Conservation (phyloP, 2,797 vertebrate genomes). For the Onychomys leucogaster region DNA sequence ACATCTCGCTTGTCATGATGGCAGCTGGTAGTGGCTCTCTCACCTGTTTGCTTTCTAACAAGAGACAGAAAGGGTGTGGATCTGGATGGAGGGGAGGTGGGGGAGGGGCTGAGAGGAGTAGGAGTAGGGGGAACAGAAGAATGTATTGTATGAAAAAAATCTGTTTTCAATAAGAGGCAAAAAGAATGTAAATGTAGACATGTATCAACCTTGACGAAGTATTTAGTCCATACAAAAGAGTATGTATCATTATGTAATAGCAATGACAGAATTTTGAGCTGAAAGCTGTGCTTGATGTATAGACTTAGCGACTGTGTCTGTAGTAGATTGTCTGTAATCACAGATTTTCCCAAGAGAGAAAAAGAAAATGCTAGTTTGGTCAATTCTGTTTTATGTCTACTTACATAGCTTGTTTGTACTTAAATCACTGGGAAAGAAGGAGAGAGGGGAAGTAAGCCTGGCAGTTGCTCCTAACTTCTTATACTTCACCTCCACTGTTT, state of each 20-base stretch:
- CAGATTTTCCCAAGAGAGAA: conserved; percentile 9
- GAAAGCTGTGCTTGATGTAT: background rate
- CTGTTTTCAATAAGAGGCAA: background rate
- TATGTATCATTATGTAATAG: background rate
- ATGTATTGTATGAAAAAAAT: no score
- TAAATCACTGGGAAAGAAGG: conserved; percentile 26
- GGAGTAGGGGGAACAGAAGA: background rate
- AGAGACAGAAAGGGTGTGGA: background rate
- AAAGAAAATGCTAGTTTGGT: conserved; percentile 35
- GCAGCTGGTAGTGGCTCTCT: no score
- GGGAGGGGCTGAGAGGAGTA: background rate
- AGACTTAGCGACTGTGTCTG: background rate
- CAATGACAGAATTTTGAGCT: conserved; percentile 20
- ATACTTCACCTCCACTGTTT: background rate
- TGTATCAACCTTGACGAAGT: background rate
- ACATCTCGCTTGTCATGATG: no score
- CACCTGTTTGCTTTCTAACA: background rate
- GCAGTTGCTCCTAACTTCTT: background rate
- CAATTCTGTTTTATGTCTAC: conserved; percentile 46
- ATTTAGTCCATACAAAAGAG: background rate
- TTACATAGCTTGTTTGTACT: background rate
- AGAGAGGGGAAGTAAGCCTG: background rate
- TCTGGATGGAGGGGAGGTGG: background rate
- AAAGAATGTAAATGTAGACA: background rate
- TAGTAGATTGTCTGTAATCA: conserved; percentile 24